phyloP scores from a whole-genome alignment of 37 sponge, comb jelly and placozoan species.

The Amphimedon queenslandica region DNA sequence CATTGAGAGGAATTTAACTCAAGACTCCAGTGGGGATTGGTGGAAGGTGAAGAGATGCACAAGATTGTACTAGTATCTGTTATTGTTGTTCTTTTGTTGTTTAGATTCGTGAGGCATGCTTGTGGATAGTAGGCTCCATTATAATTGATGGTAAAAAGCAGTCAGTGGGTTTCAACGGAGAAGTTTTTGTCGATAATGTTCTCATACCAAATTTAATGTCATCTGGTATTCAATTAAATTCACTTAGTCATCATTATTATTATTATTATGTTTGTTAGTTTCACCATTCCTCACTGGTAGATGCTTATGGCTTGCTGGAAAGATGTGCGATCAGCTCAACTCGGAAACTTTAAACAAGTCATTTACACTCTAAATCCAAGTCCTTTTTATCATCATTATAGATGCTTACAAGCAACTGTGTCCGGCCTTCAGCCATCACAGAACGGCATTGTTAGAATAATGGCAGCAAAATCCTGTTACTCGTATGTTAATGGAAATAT shows the following conservation, averaged over 20 bases:
- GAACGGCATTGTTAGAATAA: constrained; percentile 45
- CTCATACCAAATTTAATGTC: constrained; percentile 30
- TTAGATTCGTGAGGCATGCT: constrained; percentile 66
- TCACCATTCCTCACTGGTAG: constrained; percentile 57
- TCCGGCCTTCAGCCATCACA: constrained; percentile 43
- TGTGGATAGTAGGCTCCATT: constrained; percentile 27
- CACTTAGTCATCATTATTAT: background rate
- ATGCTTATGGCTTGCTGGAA: constrained; percentile 63
- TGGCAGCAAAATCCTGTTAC: constrained; percentile 57
- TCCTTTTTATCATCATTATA: background rate
- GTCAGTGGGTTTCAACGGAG: constrained; percentile 23
- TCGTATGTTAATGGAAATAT: constrained; percentile 23
- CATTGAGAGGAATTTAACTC: constrained; percentile 37
- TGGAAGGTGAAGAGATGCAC: background rate
- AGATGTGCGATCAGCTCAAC: constrained; percentile 41
- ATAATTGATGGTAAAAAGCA: background rate
- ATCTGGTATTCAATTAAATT: background rate
- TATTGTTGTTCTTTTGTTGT: background rate
- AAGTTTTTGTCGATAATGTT: constrained; percentile 24
- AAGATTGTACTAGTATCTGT: background rate
- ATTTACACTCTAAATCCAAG: constrained; percentile 4
- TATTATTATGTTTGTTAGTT: too few relatives aligned
- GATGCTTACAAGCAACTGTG: constrained; percentile 32
- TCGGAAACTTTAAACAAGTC: constrained; percentile 27
- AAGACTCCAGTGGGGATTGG: constrained; percentile 10